Evolutionary conservation across 92 coral and sea anemone species (phyloP).

Genomic region (Chrysogorgia sp.): DNA sequence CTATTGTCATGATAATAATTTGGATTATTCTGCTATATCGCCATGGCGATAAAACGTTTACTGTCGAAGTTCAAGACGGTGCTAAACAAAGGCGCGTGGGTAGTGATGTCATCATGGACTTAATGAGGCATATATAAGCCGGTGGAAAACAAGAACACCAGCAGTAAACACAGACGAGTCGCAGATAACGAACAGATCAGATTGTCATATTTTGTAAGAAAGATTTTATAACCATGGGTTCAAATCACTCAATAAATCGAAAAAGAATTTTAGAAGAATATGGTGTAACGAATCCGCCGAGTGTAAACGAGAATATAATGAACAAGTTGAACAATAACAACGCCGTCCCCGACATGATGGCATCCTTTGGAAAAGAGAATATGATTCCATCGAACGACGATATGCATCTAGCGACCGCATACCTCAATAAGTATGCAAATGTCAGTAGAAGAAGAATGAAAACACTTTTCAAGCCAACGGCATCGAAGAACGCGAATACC

Average conservation of each 20-base stretch:
- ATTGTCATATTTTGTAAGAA: not conserved
- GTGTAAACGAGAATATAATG: slow-evolving; percentile 52
- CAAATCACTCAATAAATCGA: slow-evolving; percentile 79
- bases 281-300: slow-evolving; percentile 66
- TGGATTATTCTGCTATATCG: not conserved
- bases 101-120: slow-evolving; percentile 34
- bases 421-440: slow-evolving; percentile 92
- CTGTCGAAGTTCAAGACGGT: not conserved
- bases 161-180: slow-evolving; percentile 41
- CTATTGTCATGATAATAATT: not conserved
- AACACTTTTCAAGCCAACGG: slow-evolving; percentile 86
- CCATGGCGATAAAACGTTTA: slow-evolving; percentile 27
- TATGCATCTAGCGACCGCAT: slow-evolving; percentile 80
- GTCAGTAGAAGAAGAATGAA: slow-evolving; percentile 88
- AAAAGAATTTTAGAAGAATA: slow-evolving; percentile 80
- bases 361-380: slow-evolving; percentile 61
- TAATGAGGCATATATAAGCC: not conserved
- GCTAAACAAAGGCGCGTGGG: slow-evolving; percentile 41
- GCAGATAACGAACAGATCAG: not conserved
- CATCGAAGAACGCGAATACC: slow-evolving; percentile 55
- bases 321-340: slow-evolving; percentile 67
- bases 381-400: slow-evolving; percentile 27
- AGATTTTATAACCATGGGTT: slow-evolving; percentile 71
- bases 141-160: slow-evolving; percentile 26
- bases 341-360: slow-evolving; percentile 46